Evolutionary conservation across 2,797 vertebrate genomes (phyloP).

Genomic region (Ptychadena robeensis): DNA sequence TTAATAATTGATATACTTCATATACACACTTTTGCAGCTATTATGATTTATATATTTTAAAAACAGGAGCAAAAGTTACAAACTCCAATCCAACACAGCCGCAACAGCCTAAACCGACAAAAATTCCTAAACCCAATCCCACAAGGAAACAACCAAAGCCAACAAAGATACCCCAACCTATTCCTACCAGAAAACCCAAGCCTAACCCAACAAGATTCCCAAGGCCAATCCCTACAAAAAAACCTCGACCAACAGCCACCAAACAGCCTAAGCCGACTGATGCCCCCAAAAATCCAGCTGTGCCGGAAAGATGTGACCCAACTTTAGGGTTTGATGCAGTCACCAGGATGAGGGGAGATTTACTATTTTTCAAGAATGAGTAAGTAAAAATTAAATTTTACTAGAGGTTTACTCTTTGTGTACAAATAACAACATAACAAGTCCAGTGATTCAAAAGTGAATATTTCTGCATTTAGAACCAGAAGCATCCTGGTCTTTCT

Average conservation of each 20-base stretch:
- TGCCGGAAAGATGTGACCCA: conserved; percentile 73
- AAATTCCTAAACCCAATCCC: neutral
- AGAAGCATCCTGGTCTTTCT: too few relatives aligned
- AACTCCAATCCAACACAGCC: conserved; percentile 20
- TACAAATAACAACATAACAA: too few relatives aligned
- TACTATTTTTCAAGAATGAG: conserved; percentile 78
- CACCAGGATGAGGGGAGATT: conserved; percentile 71
- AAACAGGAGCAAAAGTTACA: conserved; percentile 31
- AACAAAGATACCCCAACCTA: neutral
- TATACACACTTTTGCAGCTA: too few relatives aligned
- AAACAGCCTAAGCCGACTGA: neutral
- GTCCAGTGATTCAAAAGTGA: too few relatives aligned
- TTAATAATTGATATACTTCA: too few relatives aligned
- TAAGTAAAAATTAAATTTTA: conserved; percentile 55
- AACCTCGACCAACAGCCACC: neutral
- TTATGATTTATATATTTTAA: neutral
- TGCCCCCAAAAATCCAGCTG: conserved; percentile 53
- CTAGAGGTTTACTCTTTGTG: too few relatives aligned
- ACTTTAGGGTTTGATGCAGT: conserved; percentile 75
- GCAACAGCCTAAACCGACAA: neutral
- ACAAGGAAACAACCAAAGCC: conserved; percentile 9
- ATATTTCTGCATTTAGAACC: too few relatives aligned
- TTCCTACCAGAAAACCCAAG: conserved; percentile 3
- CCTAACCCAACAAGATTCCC: neutral
- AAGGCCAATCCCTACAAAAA: neutral